Base-by-base conservation (phyloP, 2,113 vertebrate genomes). In the Pristiophorus japonicus region DNA sequence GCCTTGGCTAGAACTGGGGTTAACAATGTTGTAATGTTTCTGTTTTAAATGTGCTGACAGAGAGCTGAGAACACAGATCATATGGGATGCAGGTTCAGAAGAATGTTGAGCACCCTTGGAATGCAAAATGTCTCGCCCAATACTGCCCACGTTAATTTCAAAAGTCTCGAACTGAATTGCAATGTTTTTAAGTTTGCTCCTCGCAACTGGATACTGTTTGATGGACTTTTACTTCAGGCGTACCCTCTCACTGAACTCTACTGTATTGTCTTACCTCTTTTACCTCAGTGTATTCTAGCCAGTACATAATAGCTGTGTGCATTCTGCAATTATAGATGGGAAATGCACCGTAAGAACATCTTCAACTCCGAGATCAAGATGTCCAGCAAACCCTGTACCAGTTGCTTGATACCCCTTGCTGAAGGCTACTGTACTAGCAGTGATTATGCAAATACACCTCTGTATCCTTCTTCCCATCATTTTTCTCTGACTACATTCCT, bases 41-140 rank as follows among this genome's bases (percentile, higher is more conserved):
- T 87, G 84, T 87, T 87, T 87, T 87, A 87, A 87, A 51, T 51
- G 84, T 47, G 84, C 47, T 87, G 84, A 87, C 84, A 87, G 84
- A 87, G 84, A 87, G 30, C 11, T 51, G 22, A 87, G 84, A 51
- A 51, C 84, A 30, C 84, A 51, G n/a, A 81, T 42, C 6, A 87
- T 87, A 51, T 12, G 22, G 84, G 47, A 22, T 87, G 45, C 42
- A 81, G 70, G 38, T 42, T 81, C 38, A 42, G 18, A 42, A 27
- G 84, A 87, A 51, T 87, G 84, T 47, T 27, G 24, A 30, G 84
- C 84, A 87, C 47, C 84, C 20, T 87, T 87, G 84, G 45, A 87
- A 45, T 87, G 38, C 81, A 85, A 85, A 47, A n/a, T 27, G 45
- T 47, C 14, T 42, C 81, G 7, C n/a, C 78, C 78, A 42, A 81